These are phyloP conservation scores for Eumaeus atala DNA, from an alignment of 1,140 invertebrate genomes.

Conservation along the genomic window DNA sequence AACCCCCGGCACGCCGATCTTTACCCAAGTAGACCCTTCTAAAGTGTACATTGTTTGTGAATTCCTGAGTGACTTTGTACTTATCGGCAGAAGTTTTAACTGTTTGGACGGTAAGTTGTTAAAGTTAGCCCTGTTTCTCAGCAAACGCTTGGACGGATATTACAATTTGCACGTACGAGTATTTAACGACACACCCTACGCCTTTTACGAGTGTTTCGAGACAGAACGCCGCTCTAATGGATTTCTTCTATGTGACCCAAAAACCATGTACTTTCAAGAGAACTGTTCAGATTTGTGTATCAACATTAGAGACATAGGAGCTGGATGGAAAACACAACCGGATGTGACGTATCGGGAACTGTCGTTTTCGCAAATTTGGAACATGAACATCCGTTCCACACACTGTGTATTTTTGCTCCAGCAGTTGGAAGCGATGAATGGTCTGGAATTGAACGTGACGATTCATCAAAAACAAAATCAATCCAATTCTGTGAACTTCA, in stretches of 20 bases:
- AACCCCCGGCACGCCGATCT: conserved; percentile 94
- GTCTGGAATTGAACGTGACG: conserved; percentile 62
- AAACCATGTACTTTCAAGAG: conserved; percentile 90
- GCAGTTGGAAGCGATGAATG: conserved; percentile 72
- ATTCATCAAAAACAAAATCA: conserved; percentile 69
- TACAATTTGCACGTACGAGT: conserved; percentile 78
- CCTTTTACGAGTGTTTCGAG: conserved; percentile 85
- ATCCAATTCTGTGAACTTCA: conserved; percentile 65
- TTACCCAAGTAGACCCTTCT: conserved; percentile 90
- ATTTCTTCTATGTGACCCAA: conserved; percentile 89
- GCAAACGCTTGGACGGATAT: conserved; percentile 77
- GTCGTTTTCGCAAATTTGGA: conserved; percentile 91
- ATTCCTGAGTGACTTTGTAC: conserved; percentile 87
- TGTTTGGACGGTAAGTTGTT: conserved; percentile 82
- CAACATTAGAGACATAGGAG: conserved; percentile 60
- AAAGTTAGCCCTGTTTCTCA: conserved; percentile 88
- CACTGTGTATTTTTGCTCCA: conserved; percentile 92
- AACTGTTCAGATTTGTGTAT: conserved; percentile 90
- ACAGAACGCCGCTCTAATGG: conserved; percentile 88
- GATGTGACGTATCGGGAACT: conserved; percentile 92
- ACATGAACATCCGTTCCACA: conserved; percentile 82
- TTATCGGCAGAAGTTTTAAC: conserved; percentile 86
- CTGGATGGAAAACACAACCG: conserved; percentile 89
- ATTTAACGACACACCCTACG: conserved; percentile 93
- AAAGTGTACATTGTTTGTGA: conserved; percentile 93